Conservation (phyloP, 2,797 vertebrate genomes). For the Netta rufina region DNA sequence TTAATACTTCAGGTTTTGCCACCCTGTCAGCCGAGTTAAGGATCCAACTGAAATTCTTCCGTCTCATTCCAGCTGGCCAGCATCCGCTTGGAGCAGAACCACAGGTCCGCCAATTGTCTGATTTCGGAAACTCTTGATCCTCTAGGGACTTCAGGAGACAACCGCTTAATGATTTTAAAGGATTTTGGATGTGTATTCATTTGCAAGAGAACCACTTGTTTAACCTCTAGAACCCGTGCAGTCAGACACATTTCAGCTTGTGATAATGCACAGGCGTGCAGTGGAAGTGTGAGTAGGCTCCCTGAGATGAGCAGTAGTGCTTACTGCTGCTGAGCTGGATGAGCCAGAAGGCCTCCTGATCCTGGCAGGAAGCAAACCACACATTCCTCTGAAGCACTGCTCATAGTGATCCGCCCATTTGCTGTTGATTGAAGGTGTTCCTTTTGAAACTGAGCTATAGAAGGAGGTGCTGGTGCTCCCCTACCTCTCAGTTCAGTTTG, state of each 20-base stretch:
- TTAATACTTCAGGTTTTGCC: neutral
- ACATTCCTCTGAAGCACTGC: neutral
- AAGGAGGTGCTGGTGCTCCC: neutral
- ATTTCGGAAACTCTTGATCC: neutral
- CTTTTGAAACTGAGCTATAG: neutral
- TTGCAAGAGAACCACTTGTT: neutral
- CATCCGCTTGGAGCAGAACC: neutral
- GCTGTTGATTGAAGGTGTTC: neutral
- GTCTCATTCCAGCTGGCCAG: neutral
- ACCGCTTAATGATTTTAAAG: neutral
- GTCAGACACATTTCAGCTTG: neutral
- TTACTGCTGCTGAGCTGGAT: neutral
- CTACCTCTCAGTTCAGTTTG: neutral
- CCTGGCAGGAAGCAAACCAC: neutral
- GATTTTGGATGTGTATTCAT: neutral
- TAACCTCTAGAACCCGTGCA: neutral
- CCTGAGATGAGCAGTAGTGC: neutral
- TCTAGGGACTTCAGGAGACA: neutral
- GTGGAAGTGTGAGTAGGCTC: neutral
- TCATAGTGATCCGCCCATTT: neutral
- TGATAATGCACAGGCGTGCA: rapidly evolving
- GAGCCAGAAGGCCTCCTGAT: neutral
- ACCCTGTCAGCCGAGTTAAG: neutral
- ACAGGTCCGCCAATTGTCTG: neutral
- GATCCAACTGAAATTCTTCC: neutral